A percentile compares a stretch with the other conserved stretches of the same genome.
phyloP scores from a whole-genome alignment of 2,888 invertebrate genomes.

The Tuberolachnus salignus region DNA sequence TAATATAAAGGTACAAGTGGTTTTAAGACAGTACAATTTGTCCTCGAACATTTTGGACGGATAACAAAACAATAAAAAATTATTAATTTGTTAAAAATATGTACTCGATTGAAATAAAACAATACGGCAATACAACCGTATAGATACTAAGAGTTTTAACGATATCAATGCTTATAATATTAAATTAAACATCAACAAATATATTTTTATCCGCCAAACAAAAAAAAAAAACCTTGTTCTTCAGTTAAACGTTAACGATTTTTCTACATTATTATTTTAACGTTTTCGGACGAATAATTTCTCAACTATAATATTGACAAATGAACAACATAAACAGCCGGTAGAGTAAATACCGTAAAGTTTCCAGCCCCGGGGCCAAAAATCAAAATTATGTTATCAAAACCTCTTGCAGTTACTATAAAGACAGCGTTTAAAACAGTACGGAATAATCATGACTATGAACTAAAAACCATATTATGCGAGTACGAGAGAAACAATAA shows the following conservation, averaged over 20 bases:
- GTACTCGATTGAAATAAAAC: no score
- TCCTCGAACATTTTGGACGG: no score
- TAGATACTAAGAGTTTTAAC: no score
- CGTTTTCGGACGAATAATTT: slow-evolving; percentile 10
- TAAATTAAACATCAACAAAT: no score
- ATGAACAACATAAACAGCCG: not conserved
- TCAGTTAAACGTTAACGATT: not conserved
- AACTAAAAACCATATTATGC: not conserved
- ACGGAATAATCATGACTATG: not conserved
- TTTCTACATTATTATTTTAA: slow-evolving; percentile 2
- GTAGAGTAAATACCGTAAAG: not conserved
- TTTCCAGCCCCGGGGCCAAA: not conserved
- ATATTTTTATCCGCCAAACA: no score
- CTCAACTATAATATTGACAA: slow-evolving; percentile 18
- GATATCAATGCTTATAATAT: no score
- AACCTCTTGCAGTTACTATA: not conserved
- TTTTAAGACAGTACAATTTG: no score
- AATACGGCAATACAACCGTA: no score
- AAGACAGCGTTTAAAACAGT: not conserved
- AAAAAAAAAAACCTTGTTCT: not conserved
- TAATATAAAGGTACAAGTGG: no score
- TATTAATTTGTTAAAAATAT: no score
- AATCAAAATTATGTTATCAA: not conserved
- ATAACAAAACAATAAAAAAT: no score
- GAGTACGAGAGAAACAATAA: not conserved